Base-by-base conservation (phyloP, 2,113 vertebrate genomes). In the Leucosticte australis region DNA sequence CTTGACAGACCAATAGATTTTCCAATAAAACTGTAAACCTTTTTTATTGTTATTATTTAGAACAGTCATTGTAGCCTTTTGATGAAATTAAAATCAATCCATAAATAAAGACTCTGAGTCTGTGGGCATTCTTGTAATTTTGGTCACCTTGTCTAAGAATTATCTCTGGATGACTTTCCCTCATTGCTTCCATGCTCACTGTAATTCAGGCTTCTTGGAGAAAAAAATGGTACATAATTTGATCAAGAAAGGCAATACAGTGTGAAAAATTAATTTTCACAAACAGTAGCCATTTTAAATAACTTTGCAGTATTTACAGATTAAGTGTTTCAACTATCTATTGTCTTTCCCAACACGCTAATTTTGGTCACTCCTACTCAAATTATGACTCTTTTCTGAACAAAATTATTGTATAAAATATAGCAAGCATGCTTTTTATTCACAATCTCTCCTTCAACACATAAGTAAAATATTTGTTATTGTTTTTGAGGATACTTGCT, bases 1-100 rank as follows among this genome's bases (percentile, higher is more conserved):
- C 67, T 89, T 89, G 95, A 96, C 90, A 95, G 67, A 88, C 74
- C 91, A 79, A 86, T 93, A 92, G 93, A 90, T 91, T 96, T 96
- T 95, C 59, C 91, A 89, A 78, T 93, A 90, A 90, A 89, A 74
- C 37, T 63, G 42, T 71, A 94, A 81, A 79, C 42, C 23, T 69
- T 94, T 94, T 60, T 59, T 63, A 69, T 65, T 71, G 27, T 75
- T 83, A 37, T 92, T 95, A 83, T 95, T 97, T 95, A 90, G 78
- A 90, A 64, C 30, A 73, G 62, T 14, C 41, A 39, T 83, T 80
- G 63, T 89, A 78, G 78, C 23, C 27, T 92, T 90, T 80, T 69
- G 84, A 63, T 94, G 68, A 92, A 96, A 89, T 91, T 77, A 86
- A 85, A 94, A 94, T 89, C 55, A 89, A 49, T 88, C 49, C 6